Evolutionary conservation across 2,888 invertebrate genomes (phyloP).

Genomic region (Steinernema carpocapsae): DNA sequence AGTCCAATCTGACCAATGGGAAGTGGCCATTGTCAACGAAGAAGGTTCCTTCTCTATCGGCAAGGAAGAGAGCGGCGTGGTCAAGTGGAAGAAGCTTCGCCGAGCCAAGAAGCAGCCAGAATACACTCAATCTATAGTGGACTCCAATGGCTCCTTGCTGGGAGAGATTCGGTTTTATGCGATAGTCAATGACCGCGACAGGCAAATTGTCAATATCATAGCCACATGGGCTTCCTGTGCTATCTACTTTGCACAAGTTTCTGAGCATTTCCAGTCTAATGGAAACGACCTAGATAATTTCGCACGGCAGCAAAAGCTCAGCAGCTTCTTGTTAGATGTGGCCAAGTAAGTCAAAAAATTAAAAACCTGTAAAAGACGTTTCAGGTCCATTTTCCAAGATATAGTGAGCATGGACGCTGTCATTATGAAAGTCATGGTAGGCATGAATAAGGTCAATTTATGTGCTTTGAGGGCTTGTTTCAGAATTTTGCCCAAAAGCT

Average conservation of each 20-base stretch:
- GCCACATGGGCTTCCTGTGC: conserved; percentile 59
- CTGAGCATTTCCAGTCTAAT: conserved; percentile 54
- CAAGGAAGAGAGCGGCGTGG: conserved; percentile 42
- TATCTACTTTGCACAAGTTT: conserved; percentile 61
- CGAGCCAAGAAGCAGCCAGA: conserved; percentile 41
- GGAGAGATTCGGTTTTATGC: conserved; percentile 62
- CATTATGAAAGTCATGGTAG: conserved; percentile 80
- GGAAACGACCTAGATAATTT: conserved; percentile 45
- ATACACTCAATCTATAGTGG: conserved; percentile 47
- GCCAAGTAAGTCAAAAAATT: conserved; percentile 75
- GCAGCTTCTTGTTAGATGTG: conserved; percentile 80
- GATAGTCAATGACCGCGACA: conserved; percentile 50
- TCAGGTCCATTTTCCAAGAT: conserved; percentile 84
- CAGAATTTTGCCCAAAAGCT: conserved; percentile 80
- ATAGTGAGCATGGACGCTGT: conserved; percentile 83
- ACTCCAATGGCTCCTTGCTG: conserved; percentile 47
- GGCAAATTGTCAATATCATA: conserved; percentile 53
- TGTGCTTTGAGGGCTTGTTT: no score
- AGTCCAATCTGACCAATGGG: conserved; percentile 51
- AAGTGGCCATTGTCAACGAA: conserved; percentile 52
- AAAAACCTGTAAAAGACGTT: conserved; percentile 51
- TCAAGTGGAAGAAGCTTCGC: conserved; percentile 42
- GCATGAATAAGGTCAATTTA: conserved; percentile 2
- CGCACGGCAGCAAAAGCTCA: conserved; percentile 75
- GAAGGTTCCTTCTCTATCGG: conserved; percentile 46